phyloP scores from a whole-genome alignment of 2,888 invertebrate genomes.

The Tenthredo mesomela region DNA sequence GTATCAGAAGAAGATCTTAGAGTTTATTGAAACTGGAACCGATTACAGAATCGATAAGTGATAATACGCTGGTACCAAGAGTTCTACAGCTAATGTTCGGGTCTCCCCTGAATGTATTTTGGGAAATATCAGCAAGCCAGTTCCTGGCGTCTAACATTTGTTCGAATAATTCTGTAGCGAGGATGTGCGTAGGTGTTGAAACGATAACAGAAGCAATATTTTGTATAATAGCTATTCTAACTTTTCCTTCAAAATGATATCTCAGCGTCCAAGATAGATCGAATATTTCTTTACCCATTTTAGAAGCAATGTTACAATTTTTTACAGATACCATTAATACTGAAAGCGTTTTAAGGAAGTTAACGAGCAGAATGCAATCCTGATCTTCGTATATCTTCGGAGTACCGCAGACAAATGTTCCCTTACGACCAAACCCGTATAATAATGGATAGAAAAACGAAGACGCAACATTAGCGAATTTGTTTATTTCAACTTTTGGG shows the following conservation, averaged over 20 bases:
- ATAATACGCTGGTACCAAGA: conserved; percentile 83
- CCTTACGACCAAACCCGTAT: conserved; percentile 83
- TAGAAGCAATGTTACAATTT: conserved; percentile 83
- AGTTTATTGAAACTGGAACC: conserved; percentile 61
- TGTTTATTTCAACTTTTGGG: conserved; percentile 81
- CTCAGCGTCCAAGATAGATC: conserved; percentile 84
- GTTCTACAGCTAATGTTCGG: conserved; percentile 83
- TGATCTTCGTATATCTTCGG: conserved; percentile 80
- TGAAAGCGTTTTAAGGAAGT: conserved; percentile 85
- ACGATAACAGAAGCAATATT: conserved; percentile 84
- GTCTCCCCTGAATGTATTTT: conserved; percentile 82
- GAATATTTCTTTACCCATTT: conserved; percentile 86
- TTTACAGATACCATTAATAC: conserved; percentile 84
- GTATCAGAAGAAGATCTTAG: conserved; percentile 64
- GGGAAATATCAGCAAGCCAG: conserved; percentile 84
- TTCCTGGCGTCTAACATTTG: conserved; percentile 83
- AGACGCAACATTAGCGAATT: conserved; percentile 87
- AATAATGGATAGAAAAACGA: conserved; percentile 92
- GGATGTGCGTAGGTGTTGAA: conserved; percentile 81
- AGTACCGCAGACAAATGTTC: conserved; percentile 80
- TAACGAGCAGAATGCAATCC: conserved; percentile 84
- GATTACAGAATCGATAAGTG: conserved; percentile 78
- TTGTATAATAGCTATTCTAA: conserved; percentile 84
- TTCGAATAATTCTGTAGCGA: conserved; percentile 82
- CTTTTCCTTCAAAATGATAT: conserved; percentile 84